Evolutionary conservation across 1,140 invertebrate species (phyloP).

Genomic region (Paracyclopina nana): DNA sequence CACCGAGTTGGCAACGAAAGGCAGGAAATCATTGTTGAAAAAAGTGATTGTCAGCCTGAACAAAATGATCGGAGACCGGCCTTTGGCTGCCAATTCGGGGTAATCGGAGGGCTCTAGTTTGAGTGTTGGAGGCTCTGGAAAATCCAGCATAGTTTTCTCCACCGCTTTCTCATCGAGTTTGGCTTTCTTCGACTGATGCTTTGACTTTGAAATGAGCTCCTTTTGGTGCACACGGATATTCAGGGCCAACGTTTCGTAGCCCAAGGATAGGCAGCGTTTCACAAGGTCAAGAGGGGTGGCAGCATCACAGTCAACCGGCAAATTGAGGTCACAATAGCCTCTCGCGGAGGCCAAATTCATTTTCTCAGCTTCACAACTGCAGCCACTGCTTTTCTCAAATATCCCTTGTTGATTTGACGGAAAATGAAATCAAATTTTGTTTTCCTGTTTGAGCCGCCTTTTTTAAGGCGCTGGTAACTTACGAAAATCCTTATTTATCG

Average conservation of each 20-base stretch:
- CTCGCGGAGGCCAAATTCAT: too few relatives aligned
- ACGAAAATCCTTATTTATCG: too few relatives aligned
- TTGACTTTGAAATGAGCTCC: neutral
- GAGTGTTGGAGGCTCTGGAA: constrained; percentile 10
- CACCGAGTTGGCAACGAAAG: constrained; percentile 2
- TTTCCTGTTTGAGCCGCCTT: too few relatives aligned
- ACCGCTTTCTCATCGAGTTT: neutral
- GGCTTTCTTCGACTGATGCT: neutral
- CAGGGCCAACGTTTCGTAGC: constrained; percentile 6
- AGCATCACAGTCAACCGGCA: neutral
- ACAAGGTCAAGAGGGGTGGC: neutral
- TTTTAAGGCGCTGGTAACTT: too few relatives aligned
- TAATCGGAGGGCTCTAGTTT: neutral
- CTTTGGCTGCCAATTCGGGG: neutral
- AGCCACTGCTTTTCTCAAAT: too few relatives aligned
- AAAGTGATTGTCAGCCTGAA: constrained; percentile 3
- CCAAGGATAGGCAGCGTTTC: neutral
- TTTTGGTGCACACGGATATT: constrained; percentile 3
- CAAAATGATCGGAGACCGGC: neutral
- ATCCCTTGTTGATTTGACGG: too few relatives aligned
- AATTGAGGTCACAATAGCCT: constrained; percentile 10
- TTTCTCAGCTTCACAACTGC: too few relatives aligned
- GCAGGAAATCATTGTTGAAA: constrained; percentile 8
- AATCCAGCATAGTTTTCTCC: neutral
- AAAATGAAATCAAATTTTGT: too few relatives aligned